A percentile compares a stretch with the other conserved stretches of the same genome.
phyloP scores from a whole-genome alignment of 2,797 vertebrate species.

The Paratrypauchen microcephalus region DNA sequence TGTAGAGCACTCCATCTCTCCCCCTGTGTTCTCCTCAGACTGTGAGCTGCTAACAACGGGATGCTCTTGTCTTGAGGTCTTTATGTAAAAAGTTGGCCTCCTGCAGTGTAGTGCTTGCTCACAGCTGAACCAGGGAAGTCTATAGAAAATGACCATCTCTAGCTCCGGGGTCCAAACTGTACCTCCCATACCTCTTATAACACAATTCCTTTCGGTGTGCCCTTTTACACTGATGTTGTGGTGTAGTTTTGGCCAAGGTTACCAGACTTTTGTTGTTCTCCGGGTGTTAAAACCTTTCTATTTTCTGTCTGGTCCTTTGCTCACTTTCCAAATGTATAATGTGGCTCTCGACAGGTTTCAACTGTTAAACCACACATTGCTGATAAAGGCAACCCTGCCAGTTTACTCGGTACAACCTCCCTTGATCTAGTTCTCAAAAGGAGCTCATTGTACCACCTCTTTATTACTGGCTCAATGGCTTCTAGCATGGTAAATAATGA shows the following conservation, averaged over 20 bases:
- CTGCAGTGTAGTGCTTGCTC: constrained; percentile 31
- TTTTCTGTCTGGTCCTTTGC: constrained; percentile 17
- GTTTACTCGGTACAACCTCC: constrained; percentile 52
- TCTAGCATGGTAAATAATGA: constrained; percentile 30
- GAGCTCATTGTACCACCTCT: constrained; percentile 36
- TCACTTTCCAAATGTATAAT: constrained; percentile 35
- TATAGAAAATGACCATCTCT: constrained; percentile 12
- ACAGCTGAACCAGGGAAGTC: constrained; percentile 11
- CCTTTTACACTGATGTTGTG: constrained; percentile 11
- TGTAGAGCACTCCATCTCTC: constrained; percentile 8
- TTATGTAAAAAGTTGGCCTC: constrained; percentile 29
- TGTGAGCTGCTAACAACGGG: constrained; percentile 30
- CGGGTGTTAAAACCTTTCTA: constrained; percentile 20
- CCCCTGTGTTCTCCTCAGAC: constrained; percentile 25
- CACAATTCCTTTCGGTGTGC: neutral
- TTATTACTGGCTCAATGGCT: constrained; percentile 27
- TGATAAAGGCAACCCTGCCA: constrained; percentile 52
- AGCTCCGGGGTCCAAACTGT: neutral
- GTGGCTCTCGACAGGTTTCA: constrained; percentile 31
- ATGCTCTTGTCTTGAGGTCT: constrained; percentile 30
- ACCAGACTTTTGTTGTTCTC: neutral
- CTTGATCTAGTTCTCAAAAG: constrained; percentile 54
- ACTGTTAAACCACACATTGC: constrained; percentile 47
- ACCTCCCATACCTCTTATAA: neutral
- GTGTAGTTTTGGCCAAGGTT: too few species aligned